Evolutionary conservation across 2,888 invertebrate genomes (phyloP).

Genomic region (Mythimna loreyi): DNA sequence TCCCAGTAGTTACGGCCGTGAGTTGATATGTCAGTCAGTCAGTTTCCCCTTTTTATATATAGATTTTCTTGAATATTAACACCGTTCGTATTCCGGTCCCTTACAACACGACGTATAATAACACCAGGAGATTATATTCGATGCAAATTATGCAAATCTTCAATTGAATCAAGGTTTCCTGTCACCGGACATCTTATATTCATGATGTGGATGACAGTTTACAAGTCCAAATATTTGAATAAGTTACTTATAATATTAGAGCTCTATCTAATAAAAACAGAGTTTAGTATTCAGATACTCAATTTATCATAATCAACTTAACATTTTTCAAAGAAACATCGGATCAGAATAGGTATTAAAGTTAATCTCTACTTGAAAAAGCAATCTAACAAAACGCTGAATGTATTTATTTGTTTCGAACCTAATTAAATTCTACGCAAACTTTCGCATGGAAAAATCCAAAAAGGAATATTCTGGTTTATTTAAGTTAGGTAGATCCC

Average conservation of each 20-base stretch:
- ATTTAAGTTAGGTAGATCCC: constrained; percentile 80
- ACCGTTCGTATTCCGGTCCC: not conserved
- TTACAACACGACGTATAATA: constrained; percentile 25
- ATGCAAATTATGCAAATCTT: constrained; percentile 84
- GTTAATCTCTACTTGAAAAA: constrained; percentile 44
- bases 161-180: constrained; percentile 83
- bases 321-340: constrained; percentile 11
- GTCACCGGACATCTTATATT: constrained; percentile 76
- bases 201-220: constrained; percentile 56
- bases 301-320: constrained; percentile 20
- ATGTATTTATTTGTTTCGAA: constrained; percentile 40
- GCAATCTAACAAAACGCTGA: constrained; percentile 36
- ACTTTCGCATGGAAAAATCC: constrained; percentile 69
- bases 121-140: constrained; percentile 45
- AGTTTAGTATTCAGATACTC: constrained; percentile 11
- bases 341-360: constrained; percentile 22
- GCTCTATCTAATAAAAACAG: constrained; percentile 7
- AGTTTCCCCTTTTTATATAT: too few species aligned
- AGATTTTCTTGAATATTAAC: not conserved
- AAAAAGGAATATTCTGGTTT: constrained; percentile 78
- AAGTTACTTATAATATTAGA: constrained; percentile 23
- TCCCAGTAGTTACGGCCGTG: too few species aligned
- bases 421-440: constrained; percentile 73
- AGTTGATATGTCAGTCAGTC: too few species aligned
- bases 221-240: constrained; percentile 50